Evolutionary conservation across 2,797 vertebrate species (phyloP), one percentile per base, ranked within the genome.

Genomic region (Pangasius djambal): DNA sequence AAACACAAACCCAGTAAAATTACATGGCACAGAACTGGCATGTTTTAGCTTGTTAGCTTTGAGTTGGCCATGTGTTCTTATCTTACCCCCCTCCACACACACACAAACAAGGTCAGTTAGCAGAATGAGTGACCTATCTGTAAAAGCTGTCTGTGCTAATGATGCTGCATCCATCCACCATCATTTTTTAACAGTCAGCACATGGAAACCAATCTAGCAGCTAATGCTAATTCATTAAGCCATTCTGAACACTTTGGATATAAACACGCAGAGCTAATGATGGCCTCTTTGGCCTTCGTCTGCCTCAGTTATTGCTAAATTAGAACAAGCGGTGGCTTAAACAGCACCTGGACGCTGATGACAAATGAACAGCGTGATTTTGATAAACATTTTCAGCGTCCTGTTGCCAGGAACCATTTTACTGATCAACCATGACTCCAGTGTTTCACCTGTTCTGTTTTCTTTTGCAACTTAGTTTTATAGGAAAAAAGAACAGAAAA

Each of bases 291-390:
- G 87, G 87, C 87, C 83, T 88, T 86, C 86, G 63, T 83, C 72
- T 10, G 44, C 89, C 89, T 92, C 86, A 70, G 90, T 81, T 92
- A 90, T 48, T 83, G 72, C 31, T 74, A 77, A 70, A 89, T 84
- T 86, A 34, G 22, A 86, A 91, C 55, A 78, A 89, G 86, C 63
- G 82, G 52, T 65, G 44, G 81, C 72, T 85, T 59, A 37, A 77
- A 85, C 13, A 34, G 77, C 40, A 44, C 67, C 72, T 87, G 83
- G 83, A 84, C 86, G 28, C 83, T 22, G 88, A 89, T 88, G 89
- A 90, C 77, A 72, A 87, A 87, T 48, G 44, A 12, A 37, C 31
- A 37, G 65, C 34, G 88, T 75, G 77, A 91, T 91, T 85, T 89
- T 34, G 82, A 83, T 90, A 61, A 84, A 91, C 84, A 77, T 90